Conservation (phyloP, 1,140 invertebrate genomes). For the Drosophila aff. region DNA sequence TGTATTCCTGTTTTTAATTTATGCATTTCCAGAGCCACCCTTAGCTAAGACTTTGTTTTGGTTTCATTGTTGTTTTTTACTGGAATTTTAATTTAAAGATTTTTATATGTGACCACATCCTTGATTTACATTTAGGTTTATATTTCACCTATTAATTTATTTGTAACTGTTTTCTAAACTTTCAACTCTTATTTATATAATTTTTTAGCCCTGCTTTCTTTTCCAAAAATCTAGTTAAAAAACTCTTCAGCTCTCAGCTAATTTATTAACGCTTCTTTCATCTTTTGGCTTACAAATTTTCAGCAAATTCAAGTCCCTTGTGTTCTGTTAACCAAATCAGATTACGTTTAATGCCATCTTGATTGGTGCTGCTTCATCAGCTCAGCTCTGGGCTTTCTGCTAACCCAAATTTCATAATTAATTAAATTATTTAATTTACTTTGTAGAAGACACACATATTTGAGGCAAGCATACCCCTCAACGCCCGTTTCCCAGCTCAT, state of each 20-base stretch:
- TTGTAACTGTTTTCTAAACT: too few relatives aligned
- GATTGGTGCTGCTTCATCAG: slow-evolving; percentile 55
- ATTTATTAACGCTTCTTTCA: slow-evolving; percentile 45
- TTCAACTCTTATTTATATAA: neutral
- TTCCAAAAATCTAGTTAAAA: neutral
- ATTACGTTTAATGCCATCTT: slow-evolving; percentile 57
- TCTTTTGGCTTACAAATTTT: slow-evolving; percentile 28
- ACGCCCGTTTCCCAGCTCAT: neutral
- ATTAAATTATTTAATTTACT: slow-evolving; percentile 80
- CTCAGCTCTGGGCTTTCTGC: slow-evolving; percentile 18
- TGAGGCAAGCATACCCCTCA: slow-evolving; percentile 4
- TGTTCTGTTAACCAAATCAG: slow-evolving; percentile 49
- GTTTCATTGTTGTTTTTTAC: neutral
- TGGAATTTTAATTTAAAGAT: neutral
- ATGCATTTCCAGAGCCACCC: slow-evolving; percentile 11
- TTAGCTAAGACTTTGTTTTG: slow-evolving; percentile 14
- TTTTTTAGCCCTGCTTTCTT: neutral
- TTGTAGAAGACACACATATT: slow-evolving; percentile 58
- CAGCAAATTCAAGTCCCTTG: slow-evolving; percentile 27
- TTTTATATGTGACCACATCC: neutral
- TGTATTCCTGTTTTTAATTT: slow-evolving; percentile 29
- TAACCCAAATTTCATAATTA: slow-evolving; percentile 76
- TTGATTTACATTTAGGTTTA: too few relatives aligned
- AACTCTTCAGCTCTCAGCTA: neutral
- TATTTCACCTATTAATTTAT: too few relatives aligned